phyloP scores from a whole-genome alignment of 2,113 vertebrate species.

The Oryzias woworae region DNA sequence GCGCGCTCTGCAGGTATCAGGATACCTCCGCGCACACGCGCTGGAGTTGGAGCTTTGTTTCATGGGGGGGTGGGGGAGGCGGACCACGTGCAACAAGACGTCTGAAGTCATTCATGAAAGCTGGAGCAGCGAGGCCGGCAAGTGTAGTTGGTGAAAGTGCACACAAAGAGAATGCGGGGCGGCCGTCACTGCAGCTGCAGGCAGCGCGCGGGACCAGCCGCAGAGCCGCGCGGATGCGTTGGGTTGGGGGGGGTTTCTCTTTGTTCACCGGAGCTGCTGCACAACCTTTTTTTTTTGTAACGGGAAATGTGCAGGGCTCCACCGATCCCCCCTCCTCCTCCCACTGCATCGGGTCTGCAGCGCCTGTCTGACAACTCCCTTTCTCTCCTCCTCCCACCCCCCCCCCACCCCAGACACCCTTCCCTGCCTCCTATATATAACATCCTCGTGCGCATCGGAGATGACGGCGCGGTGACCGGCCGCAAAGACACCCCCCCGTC shows the following conservation, averaged over 20 bases:
- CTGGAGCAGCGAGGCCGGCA: too few species aligned
- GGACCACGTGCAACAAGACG: background rate
- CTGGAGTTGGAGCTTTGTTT: background rate
- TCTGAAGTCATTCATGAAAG: too few species aligned
- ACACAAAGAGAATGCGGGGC: background rate
- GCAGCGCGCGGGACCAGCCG: constrained; percentile 16
- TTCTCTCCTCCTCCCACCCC: constrained; percentile 52
- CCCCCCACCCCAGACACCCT: constrained; percentile 47
- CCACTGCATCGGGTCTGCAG: constrained; percentile 73
- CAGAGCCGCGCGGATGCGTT: constrained; percentile 67
- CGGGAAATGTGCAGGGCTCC: constrained; percentile 56
- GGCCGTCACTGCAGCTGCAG: constrained; percentile 5
- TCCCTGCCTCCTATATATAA: constrained; percentile 60
- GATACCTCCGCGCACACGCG: background rate
- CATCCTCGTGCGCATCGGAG: constrained; percentile 73
- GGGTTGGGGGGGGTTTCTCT: constrained; percentile 65
- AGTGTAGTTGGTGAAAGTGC: background rate
- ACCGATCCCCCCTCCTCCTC: constrained; percentile 41
- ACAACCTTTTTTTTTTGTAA: constrained; percentile 39
- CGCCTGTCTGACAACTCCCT: constrained; percentile 75
- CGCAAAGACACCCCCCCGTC: constrained; percentile 60
- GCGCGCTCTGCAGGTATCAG: constrained; percentile 22
- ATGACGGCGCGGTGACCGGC: constrained; percentile 71
- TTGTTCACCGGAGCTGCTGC: constrained; percentile 70
- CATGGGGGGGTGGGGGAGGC: too few species aligned